Evolutionary conservation across 2,113 vertebrate species (phyloP).

Genomic region (Varanus salvator): DNA sequence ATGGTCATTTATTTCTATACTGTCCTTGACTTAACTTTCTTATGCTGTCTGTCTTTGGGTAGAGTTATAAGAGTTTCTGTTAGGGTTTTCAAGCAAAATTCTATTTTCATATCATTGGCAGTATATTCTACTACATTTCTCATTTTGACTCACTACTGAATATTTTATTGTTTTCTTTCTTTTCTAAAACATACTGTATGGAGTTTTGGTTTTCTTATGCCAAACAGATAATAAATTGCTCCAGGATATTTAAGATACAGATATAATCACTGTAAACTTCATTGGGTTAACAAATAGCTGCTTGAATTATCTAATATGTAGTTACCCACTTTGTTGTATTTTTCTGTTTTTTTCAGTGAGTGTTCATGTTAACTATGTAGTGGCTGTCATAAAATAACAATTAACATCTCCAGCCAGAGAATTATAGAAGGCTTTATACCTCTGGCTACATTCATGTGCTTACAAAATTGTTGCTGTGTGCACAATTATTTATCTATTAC

Average conservation of each 20-base stretch:
- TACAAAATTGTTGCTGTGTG: not conserved
- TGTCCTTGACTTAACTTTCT: not conserved
- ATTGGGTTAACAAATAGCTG: too few relatives aligned
- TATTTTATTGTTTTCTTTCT: not conserved
- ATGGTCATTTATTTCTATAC: accelerated
- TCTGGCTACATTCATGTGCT: not conserved
- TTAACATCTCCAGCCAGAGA: too few relatives aligned
- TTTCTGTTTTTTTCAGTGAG: too few relatives aligned
- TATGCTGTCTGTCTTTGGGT: not conserved
- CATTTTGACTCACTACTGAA: not conserved
- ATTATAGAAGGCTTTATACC: too few relatives aligned
- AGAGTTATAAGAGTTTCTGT: not conserved
- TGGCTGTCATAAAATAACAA: too few relatives aligned
- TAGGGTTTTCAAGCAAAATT: not conserved
- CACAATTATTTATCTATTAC: not conserved
- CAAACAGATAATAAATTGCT: not conserved
- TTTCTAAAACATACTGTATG: not conserved
- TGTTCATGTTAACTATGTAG: too few relatives aligned
- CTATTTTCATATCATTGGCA: not conserved
- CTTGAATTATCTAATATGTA: too few relatives aligned
- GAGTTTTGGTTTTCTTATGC: not conserved
- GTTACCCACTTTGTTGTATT: too few relatives aligned
- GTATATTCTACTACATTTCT: not conserved
- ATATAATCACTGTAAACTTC: too few relatives aligned
- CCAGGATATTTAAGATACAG: not conserved